Conservation (phyloP, 2,113 vertebrate genomes). For the Thymallus thymallus region DNA sequence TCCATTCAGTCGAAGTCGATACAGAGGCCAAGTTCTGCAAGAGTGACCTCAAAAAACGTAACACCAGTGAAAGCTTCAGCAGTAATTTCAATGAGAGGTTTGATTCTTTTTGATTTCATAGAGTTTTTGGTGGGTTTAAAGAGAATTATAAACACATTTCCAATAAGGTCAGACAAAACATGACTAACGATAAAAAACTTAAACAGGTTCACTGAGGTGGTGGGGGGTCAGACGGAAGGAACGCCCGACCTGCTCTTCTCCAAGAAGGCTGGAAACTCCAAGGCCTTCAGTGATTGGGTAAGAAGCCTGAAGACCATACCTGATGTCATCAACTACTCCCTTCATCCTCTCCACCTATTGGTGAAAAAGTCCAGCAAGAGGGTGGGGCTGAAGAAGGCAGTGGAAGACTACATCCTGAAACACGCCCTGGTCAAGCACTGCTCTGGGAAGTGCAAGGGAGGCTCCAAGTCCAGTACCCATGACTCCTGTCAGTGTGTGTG, state of each 20-base stretch:
- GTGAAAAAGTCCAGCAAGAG: constrained; percentile 25
- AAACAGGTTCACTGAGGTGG: constrained; percentile 37
- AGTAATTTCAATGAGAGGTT: constrained; percentile 47
- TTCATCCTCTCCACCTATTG: constrained; percentile 71
- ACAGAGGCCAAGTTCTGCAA: constrained; percentile 18
- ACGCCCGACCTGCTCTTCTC: constrained; percentile 46
- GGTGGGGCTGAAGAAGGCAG: constrained; percentile 53
- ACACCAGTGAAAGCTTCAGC: constrained; percentile 27
- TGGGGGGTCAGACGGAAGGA: constrained; percentile 30
- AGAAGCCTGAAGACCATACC: constrained; percentile 46
- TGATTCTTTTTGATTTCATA: no score
- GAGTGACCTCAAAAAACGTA: background rate
- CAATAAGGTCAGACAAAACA: no score
- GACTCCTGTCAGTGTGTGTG: constrained; percentile 70
- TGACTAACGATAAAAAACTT: no score
- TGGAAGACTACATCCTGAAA: constrained; percentile 69
- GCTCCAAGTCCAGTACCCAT: background rate
- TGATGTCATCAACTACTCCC: constrained; percentile 61
- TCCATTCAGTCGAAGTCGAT: background rate
- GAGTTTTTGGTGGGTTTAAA: no score
- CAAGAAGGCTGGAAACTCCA: background rate
- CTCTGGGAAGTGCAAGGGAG: constrained; percentile 39
- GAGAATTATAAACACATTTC: no score
- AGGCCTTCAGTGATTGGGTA: constrained; percentile 29
- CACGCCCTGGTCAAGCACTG: constrained; percentile 67